A percentile compares a stretch with the other conserved stretches of the same genome.
These are phyloP conservation scores for Idris sp. DNA, from an alignment of 1,140 invertebrate genomes.

Conservation along the genomic window DNA sequence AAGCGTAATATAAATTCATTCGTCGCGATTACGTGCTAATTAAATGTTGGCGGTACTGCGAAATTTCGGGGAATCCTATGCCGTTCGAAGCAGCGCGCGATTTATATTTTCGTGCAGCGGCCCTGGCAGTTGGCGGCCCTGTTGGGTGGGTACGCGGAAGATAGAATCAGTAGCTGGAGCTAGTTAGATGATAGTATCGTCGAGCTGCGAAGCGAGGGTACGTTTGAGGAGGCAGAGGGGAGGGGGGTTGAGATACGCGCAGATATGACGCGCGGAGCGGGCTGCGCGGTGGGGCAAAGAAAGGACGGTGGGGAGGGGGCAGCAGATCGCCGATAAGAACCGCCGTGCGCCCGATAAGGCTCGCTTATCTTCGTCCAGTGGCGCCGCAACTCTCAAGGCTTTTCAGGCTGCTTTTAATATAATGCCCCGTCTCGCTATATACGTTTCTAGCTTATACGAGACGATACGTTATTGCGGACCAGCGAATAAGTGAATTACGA, in stretches of 20 bases:
- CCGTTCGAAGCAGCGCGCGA: constrained; percentile 14
- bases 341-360: constrained; percentile 75
- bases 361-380: constrained; percentile 78
- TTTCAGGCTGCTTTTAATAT: constrained; percentile 61
- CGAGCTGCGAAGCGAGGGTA: constrained; percentile 73
- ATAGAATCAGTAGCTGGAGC: constrained; percentile 79
- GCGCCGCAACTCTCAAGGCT: constrained; percentile 78
- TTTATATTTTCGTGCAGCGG: constrained; percentile 64
- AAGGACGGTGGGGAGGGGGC: constrained; percentile 56
- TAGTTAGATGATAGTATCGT: constrained; percentile 78
- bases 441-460: constrained; percentile 49
- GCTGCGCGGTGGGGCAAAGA: constrained; percentile 28
- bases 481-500: constrained; percentile 44
- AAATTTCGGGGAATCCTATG: constrained; percentile 19
- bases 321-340: constrained; percentile 76
- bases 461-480: constrained; percentile 20
- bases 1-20: constrained; percentile 16
- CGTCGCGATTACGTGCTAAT: constrained; percentile 19
- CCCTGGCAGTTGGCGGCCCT: constrained; percentile 73
- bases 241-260: constrained; percentile 33
- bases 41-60: no score
- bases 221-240: constrained; percentile 46
- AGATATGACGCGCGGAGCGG: constrained; percentile 41
- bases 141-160: constrained; percentile 73
- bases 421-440: constrained; percentile 56